Conservation (phyloP, 2,888 invertebrate species). For the Pimpla rufipes region DNA sequence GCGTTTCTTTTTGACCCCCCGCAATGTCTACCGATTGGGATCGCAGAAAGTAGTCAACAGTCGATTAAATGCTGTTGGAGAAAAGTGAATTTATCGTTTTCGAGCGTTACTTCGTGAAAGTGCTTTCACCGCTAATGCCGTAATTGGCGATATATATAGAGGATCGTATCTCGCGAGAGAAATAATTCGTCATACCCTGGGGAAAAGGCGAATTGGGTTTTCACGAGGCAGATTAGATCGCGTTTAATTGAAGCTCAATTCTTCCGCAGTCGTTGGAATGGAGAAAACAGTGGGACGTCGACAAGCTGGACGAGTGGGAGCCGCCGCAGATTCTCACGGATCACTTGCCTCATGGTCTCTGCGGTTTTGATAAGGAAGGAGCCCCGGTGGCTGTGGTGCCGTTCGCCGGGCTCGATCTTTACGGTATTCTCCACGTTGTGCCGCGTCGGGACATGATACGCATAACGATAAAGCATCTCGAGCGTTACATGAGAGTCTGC, state of each 20-base stretch:
- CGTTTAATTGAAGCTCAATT: not conserved
- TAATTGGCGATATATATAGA: constrained; percentile 2
- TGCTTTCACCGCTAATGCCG: constrained; percentile 40
- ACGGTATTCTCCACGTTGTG: constrained; percentile 92
- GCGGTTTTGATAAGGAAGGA: constrained; percentile 94
- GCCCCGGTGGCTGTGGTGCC: constrained; percentile 94
- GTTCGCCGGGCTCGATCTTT: constrained; percentile 92
- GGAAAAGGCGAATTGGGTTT: not conserved
- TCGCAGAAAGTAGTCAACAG: not conserved
- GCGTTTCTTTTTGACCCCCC: no score
- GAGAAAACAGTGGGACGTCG: constrained; percentile 92
- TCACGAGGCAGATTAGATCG: not conserved
- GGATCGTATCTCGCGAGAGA: not conserved
- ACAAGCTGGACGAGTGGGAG: constrained; percentile 90
- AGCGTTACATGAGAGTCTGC: constrained; percentile 88
- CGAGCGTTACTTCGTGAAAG: constrained; percentile 57
- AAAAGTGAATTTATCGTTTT: constrained; percentile 25
- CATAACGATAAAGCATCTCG: constrained; percentile 89
- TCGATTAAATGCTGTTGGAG: constrained; percentile 1
- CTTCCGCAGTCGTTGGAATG: constrained; percentile 90
- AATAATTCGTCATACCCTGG: not conserved
- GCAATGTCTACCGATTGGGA: not conserved
- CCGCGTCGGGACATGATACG: constrained; percentile 91
- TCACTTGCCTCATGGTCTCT: constrained; percentile 92
- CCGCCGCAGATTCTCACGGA: constrained; percentile 90